These are phyloP conservation scores for Aspidapion aeneum DNA, from an alignment of 2,888 invertebrate species.

Conservation along the genomic window DNA sequence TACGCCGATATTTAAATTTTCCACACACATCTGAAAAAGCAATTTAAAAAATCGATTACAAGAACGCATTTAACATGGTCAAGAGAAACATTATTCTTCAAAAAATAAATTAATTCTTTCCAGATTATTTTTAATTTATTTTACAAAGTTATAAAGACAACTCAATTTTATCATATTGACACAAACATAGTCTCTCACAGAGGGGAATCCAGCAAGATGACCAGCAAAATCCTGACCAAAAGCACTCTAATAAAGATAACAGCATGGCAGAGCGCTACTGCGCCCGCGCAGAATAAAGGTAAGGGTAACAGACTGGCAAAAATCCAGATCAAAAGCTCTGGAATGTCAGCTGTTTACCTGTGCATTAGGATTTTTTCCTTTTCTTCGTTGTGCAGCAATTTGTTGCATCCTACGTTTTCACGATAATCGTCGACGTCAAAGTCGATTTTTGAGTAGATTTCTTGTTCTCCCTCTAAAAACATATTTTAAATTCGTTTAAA, in stretches of 20 bases:
- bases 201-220: not conserved
- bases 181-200: not conserved
- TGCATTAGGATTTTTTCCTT: slow-evolving; percentile 87
- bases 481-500: not conserved
- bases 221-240: too few species aligned
- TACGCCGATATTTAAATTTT: not conserved
- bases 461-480: slow-evolving; percentile 58
- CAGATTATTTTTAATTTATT: not conserved
- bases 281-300: too few species aligned
- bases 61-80: not conserved
- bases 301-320: too few species aligned
- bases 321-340: too few species aligned
- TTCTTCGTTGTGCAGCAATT: slow-evolving; percentile 71
- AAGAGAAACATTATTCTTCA: not conserved
- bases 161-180: not conserved
- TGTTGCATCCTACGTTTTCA: slow-evolving; percentile 63
- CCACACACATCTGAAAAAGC: not conserved
- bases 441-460: slow-evolving; percentile 77
- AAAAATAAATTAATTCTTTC: not conserved
- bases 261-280: too few species aligned
- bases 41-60: not conserved
- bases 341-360: too few species aligned
- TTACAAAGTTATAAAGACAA: not conserved
- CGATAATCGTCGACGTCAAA: slow-evolving; percentile 81
- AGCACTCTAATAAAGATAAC: too few species aligned